phyloP scores from a whole-genome alignment of 2,888 invertebrate species.

The Dichetophora obliterata region DNA sequence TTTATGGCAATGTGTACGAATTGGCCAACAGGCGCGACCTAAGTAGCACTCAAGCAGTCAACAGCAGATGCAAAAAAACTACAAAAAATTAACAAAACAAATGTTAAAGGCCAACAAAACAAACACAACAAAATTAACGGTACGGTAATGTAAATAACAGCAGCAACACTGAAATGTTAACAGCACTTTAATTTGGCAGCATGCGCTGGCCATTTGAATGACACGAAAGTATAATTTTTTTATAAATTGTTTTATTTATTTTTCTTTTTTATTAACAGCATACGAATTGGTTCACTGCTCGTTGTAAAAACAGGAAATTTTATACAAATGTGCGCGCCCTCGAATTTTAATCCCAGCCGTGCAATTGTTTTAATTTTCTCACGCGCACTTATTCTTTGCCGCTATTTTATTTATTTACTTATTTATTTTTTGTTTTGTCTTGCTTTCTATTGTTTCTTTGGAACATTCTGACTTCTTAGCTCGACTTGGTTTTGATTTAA shows the following conservation, averaged over 20 bases:
- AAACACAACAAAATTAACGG: conserved; percentile 34
- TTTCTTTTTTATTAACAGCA: conserved; percentile 27
- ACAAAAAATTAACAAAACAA: neutral
- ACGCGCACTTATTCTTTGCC: neutral
- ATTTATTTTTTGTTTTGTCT: neutral
- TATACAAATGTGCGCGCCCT: neutral
- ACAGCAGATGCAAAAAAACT: neutral
- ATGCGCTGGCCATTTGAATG: no score
- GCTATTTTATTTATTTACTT: neutral
- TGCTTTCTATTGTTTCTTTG: neutral
- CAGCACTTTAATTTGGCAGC: no score
- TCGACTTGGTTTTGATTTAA: neutral
- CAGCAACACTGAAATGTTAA: no score
- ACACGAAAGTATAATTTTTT: no score
- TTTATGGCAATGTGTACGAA: no score
- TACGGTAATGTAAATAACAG: no score
- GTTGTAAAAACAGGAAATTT: neutral
- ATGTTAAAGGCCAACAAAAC: conserved; percentile 12
- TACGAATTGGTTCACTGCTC: neutral
- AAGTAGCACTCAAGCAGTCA: no score
- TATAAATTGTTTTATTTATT: no score
- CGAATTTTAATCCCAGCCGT: neutral
- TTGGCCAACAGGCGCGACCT: no score
- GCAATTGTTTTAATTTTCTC: conserved; percentile 8
- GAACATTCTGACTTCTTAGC: neutral